Base-by-base conservation (phyloP, 2,888 invertebrate species). In the Tolmerus cingulatus region DNA sequence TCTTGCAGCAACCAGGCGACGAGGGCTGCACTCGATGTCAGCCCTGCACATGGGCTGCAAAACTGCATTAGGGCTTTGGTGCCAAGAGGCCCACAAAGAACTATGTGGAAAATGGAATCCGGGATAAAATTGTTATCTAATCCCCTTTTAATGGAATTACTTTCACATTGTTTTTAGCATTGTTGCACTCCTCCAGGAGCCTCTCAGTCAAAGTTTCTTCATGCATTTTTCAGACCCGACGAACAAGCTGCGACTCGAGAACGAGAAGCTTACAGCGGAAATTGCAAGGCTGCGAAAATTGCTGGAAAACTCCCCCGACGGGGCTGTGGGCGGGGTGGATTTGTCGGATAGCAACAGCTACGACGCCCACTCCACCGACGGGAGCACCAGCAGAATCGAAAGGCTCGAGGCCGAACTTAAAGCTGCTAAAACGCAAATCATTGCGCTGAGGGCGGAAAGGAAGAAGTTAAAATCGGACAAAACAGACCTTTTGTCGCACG, bases 401-500 rank as follows among this genome's bases (percentile, higher is more conserved):
- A 95, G 90, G 93, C 89, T 93, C 77, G 93, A 93, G 87, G 91
- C 92, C 90, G 93, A 93, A 91, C 90, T 92, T 86, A 91, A 92
- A 87, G 90, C 90, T 79, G 92, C 92, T 2, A 92, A 92, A 90
- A 91, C 90, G 77, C 92, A 92, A 89, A 89, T 93, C 78, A 88
- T 91, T 94, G 97, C 96, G 87, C 93, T 98, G 91, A 97, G 98
- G 92, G 95, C 96, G 88, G 98, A 98, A 93, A 95, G 98, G 88
- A 97, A 98, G 93, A 95, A 97, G 89, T 94, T 98, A 91, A 97
- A 98, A 93, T 96, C 97, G 16, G 98, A 98, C 93, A 98, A 98
- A 93, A 96, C 97, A 91, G 98, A 98, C 93, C 94, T 98, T 89
- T 94, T 98, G 90, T 97, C 96, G 91, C 98, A 98, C 93, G 98